phyloP scores from a whole-genome alignment of 2,113 vertebrate genomes.

The Gymnobelideus leadbeateri region DNA sequence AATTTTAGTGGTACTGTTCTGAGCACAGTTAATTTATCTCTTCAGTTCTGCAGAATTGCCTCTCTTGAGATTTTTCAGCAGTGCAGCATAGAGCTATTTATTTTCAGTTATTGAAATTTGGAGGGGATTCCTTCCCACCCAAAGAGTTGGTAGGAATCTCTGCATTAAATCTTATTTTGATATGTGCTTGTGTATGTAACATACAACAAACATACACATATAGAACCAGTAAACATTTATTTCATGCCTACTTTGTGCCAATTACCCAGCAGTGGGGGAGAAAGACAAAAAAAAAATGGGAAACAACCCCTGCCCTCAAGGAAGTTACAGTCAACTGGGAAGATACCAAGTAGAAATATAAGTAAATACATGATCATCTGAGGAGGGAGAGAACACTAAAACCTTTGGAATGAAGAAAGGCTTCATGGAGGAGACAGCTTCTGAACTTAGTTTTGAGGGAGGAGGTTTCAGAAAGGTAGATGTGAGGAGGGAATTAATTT shows the following conservation, averaged over 20 bases:
- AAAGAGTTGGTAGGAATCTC: conserved; percentile 8
- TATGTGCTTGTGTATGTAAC: background rate
- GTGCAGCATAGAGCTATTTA: background rate
- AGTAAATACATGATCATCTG: too few species aligned
- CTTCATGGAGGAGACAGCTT: too few species aligned
- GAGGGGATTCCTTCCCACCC: background rate
- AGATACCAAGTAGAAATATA: too few species aligned
- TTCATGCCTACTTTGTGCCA: background rate
- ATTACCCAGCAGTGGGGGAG: background rate
- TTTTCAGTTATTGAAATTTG: background rate
- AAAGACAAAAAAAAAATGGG: background rate
- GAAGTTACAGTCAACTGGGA: background rate
- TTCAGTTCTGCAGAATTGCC: conserved; percentile 12
- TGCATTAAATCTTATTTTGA: background rate
- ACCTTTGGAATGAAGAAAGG: too few species aligned
- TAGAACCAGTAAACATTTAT: background rate
- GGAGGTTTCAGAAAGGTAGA: too few species aligned
- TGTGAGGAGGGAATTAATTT: too few species aligned
- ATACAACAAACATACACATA: background rate
- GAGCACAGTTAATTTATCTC: background rate
- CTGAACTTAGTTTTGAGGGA: too few species aligned
- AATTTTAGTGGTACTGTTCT: conserved; percentile 20
- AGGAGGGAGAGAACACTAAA: too few species aligned
- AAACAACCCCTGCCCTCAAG: background rate
- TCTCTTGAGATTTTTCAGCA: background rate